Percentiles rank a stretch among this genome's conserved stretches.
These are phyloP conservation scores for Semicossyphus pulcher DNA, from an alignment of 2,113 vertebrate species.

Conservation along the genomic window DNA sequence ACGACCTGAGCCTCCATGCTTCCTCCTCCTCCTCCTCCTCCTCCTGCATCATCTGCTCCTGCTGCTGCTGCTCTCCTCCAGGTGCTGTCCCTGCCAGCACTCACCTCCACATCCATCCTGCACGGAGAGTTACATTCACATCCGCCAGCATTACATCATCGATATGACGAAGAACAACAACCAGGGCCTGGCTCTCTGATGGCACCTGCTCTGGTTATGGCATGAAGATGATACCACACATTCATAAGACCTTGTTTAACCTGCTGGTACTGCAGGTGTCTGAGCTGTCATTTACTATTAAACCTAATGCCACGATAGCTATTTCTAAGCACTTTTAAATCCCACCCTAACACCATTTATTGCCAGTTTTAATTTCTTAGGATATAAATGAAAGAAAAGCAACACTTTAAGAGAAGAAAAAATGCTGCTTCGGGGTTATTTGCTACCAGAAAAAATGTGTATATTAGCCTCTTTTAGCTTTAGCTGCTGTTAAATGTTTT, in stretches of 20 bases:
- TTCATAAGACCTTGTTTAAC: background rate
- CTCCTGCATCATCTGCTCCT: conserved; percentile 19
- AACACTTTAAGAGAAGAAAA: background rate
- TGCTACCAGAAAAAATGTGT: background rate
- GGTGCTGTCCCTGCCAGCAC: conserved; percentile 74
- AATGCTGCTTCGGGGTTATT: background rate
- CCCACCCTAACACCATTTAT: background rate
- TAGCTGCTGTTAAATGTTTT: background rate
- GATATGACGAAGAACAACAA: conserved; percentile 27
- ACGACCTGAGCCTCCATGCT: conserved; percentile 63
- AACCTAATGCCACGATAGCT: too few relatives aligned
- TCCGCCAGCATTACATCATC: conserved; percentile 64
- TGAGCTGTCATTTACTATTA: background rate
- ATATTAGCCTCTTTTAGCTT: background rate
- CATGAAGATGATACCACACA: background rate
- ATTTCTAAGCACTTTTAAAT: background rate
- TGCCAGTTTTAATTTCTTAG: background rate
- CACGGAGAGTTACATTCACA: conserved; percentile 3
- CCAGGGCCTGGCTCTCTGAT: conserved; percentile 26
- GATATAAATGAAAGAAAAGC: background rate
- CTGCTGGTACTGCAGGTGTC: background rate
- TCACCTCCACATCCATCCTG: conserved; percentile 76
- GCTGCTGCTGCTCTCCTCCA: conserved; percentile 60
- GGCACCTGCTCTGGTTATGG: conserved; percentile 11
- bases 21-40: conserved; percentile 31